Evolutionary conservation across 2,797 vertebrate species (phyloP).

Genomic region (Leptodactylus fallax): DNA sequence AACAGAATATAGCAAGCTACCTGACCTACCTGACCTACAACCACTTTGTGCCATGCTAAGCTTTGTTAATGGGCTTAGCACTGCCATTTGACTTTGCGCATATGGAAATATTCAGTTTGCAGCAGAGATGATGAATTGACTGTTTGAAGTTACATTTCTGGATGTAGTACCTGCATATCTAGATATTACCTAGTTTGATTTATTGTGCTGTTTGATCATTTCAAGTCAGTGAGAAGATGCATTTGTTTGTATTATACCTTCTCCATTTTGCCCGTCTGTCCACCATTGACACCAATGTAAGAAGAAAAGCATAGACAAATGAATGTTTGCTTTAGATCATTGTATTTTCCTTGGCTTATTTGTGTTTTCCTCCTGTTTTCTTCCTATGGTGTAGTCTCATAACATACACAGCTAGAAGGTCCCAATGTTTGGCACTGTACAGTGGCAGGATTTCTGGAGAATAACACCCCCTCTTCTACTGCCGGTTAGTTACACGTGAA

Average conservation of each 20-base stretch:
- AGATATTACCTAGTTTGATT: neutral
- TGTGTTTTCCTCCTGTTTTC: too few species aligned
- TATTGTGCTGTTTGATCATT: neutral
- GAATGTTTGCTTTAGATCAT: too few species aligned
- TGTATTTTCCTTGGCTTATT: too few species aligned
- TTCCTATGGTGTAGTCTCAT: neutral
- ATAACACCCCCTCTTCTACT: neutral
- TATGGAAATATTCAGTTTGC: neutral
- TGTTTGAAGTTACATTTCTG: neutral
- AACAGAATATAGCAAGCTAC: too few species aligned
- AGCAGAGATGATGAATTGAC: neutral
- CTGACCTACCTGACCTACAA: too few species aligned
- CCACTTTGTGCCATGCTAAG: too few species aligned
- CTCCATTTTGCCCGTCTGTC: neutral
- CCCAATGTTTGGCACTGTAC: neutral
- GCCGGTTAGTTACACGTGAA: neutral
- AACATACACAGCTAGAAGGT: neutral
- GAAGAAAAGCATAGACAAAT: neutral
- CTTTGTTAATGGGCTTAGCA: neutral
- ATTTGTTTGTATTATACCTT: neutral
- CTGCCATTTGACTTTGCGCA: neutral
- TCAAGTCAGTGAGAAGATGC: neutral
- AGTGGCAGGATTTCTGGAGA: neutral
- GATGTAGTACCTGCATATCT: neutral
- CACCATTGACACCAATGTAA: neutral